phyloP scores from a whole-genome alignment of 2,797 vertebrate species.

The Aplochiton taeniatus region DNA sequence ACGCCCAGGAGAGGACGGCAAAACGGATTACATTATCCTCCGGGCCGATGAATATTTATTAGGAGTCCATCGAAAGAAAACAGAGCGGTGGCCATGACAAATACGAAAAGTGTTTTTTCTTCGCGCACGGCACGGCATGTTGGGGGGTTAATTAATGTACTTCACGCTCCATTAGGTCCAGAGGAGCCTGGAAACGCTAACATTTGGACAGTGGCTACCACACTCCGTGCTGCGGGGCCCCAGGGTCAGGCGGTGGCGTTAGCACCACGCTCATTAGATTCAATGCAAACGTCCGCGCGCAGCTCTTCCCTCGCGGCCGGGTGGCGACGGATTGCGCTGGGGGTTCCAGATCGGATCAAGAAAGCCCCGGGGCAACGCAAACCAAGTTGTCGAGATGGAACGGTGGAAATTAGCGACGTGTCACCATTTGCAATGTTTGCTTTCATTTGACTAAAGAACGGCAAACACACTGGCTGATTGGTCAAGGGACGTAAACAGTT shows the following conservation, averaged over 20 bases:
- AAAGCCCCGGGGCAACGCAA: too few relatives aligned
- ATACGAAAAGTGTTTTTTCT: conserved; percentile 51
- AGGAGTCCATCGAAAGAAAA: conserved; percentile 80
- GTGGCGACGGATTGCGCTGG: too few relatives aligned
- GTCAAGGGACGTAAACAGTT: conserved; percentile 6
- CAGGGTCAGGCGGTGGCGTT: not conserved
- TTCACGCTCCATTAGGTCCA: conserved; percentile 19
- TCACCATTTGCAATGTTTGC: not conserved
- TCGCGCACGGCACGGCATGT: not conserved
- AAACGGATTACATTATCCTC: conserved; percentile 82
- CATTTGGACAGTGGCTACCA: conserved; percentile 7
- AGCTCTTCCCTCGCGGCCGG: too few relatives aligned
- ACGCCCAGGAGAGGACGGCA: conserved; percentile 78
- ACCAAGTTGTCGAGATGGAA: too few relatives aligned
- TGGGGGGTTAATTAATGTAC: conserved; percentile 19
- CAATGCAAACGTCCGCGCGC: not conserved
- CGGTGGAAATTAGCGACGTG: too few relatives aligned
- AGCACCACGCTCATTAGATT: conserved; percentile 1
- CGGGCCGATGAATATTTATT: conserved; percentile 85
- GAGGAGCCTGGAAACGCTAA: conserved; percentile 23
- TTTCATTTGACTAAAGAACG: conserved; percentile 9
- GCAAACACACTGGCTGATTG: conserved; percentile 1
- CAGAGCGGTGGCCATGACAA: conserved; percentile 80
- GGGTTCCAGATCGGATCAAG: too few relatives aligned
- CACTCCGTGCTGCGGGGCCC: not conserved